Evolutionary conservation across 2,113 vertebrate genomes (phyloP).

Genomic region (Sinosuthora webbiana): DNA sequence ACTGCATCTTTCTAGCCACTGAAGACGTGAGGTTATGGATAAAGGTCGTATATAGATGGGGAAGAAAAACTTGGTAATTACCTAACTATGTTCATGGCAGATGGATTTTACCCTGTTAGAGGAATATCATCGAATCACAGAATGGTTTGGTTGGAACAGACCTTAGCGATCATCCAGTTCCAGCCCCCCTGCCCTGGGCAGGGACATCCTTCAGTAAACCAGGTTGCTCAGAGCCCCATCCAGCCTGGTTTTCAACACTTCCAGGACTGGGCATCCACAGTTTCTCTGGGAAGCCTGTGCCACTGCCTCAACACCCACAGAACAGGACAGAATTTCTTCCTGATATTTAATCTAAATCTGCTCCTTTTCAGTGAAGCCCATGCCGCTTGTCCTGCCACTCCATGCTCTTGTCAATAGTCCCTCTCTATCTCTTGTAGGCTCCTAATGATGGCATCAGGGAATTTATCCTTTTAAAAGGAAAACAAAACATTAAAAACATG

Average conservation of each 20-base stretch:
- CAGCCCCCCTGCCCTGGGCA: fast-evolving
- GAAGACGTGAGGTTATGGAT: neutral
- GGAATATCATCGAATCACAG: neutral
- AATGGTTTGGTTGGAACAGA: neutral
- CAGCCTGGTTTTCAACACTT: neutral
- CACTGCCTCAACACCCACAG: neutral
- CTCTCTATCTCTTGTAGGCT: neutral
- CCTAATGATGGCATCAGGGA: neutral
- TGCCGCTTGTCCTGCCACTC: neutral
- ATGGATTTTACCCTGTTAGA: neutral
- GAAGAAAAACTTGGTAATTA: neutral
- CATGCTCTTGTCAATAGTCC: neutral
- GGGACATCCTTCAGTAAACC: neutral
- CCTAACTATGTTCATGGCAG: neutral
- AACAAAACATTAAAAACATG: neutral
- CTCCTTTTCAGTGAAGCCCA: neutral
- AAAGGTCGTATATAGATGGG: neutral
- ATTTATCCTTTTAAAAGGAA: neutral
- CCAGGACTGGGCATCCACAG: neutral
- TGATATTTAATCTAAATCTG: neutral
- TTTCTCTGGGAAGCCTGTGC: neutral
- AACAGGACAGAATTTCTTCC: neutral
- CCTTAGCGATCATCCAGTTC: neutral
- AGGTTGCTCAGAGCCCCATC: neutral
- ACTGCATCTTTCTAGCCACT: neutral